A percentile compares a stretch with the other conserved stretches of the same genome.
Conservation (phyloP, 2,797 vertebrate genomes). For the Cephalopachus bancanus region DNA sequence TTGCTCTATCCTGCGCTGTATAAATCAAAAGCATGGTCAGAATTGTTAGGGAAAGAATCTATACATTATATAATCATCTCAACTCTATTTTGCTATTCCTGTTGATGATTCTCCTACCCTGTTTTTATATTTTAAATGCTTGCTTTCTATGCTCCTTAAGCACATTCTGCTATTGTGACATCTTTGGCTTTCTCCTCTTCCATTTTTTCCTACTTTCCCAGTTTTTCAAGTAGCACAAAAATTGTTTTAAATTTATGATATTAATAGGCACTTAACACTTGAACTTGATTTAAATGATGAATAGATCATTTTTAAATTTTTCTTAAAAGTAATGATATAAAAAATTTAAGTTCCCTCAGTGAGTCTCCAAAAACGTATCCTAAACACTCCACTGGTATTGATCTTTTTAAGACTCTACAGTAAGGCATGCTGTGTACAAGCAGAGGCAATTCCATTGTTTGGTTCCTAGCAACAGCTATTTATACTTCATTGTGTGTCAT, state of each 20-base stretch:
- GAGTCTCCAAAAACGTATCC: not conserved
- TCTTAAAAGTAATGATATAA: not conserved
- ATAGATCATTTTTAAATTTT: conserved; percentile 22
- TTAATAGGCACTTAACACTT: conserved; percentile 25
- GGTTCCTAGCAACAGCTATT: conserved; percentile 66
- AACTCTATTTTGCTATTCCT: not conserved
- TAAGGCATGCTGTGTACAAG: not conserved
- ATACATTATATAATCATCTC: not conserved
- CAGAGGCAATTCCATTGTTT: conserved; percentile 34
- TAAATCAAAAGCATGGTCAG: not conserved
- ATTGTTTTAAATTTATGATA: conserved; percentile 32
- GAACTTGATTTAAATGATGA: conserved; percentile 27
- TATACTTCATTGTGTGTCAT: conserved; percentile 10
- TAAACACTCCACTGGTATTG: not conserved
- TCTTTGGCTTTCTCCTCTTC: conserved; percentile 37
- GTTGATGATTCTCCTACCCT: not conserved
- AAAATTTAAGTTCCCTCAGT: not conserved
- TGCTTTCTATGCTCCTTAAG: conserved; percentile 9
- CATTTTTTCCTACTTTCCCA: conserved; percentile 15
- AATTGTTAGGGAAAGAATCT: not conserved
- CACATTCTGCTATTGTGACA: not conserved
- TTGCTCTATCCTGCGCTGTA: not conserved
- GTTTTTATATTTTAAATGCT: conserved; percentile 57
- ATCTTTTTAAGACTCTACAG: not conserved
- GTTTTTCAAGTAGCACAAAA: conserved; percentile 56